Conservation (phyloP, 1,140 invertebrate genomes). For the Mya arenaria region DNA sequence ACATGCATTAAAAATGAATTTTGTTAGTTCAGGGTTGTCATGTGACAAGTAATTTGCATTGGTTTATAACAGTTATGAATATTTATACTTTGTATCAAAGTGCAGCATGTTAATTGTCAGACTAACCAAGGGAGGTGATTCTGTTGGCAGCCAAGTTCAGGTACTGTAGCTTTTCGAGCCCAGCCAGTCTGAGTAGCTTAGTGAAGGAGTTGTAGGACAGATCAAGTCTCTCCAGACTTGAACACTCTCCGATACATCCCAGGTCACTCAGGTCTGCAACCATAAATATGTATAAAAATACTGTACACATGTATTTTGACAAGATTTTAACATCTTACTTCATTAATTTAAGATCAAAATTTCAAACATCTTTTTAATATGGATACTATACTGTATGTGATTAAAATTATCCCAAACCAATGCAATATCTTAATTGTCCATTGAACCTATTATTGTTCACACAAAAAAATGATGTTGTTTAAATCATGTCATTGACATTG, state of each 20-base stretch:
- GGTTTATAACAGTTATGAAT: not conserved
- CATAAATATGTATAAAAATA: no score
- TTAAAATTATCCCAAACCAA: no score
- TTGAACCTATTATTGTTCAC: no score
- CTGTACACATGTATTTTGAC: no score
- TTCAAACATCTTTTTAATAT: no score
- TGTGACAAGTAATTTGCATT: not conserved
- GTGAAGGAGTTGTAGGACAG: conserved; percentile 73
- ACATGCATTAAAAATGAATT: not conserved
- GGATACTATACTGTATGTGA: no score
- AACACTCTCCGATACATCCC: conserved; percentile 75
- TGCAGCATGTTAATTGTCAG: not conserved
- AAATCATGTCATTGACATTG: no score
- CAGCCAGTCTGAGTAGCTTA: conserved; percentile 70
- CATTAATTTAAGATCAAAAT: no score
- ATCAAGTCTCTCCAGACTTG: conserved; percentile 70
- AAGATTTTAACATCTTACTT: no score
- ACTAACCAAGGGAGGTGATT: conserved; percentile 73
- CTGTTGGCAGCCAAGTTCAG: conserved; percentile 75
- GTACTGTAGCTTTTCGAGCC: conserved; percentile 64
- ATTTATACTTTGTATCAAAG: not conserved
- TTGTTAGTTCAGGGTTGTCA: not conserved
- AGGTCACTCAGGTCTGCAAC: conserved; percentile 71
- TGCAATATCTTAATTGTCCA: no score
- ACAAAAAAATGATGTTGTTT: no score